Base-by-base conservation (phyloP, 2,888 invertebrate species). In the Xestobium rufovillosum region DNA sequence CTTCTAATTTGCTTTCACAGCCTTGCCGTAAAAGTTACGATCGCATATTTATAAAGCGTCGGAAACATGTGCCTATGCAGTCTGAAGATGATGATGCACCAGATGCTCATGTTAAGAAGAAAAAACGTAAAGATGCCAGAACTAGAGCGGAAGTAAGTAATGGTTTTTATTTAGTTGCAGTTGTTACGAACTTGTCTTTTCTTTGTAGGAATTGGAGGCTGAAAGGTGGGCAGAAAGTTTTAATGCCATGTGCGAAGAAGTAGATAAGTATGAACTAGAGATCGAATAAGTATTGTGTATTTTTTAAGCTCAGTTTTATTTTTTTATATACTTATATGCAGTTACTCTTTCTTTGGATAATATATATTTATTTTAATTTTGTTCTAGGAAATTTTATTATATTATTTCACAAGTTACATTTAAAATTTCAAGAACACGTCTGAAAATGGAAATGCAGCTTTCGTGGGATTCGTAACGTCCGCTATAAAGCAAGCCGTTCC, bases 401-500 rank as follows among this genome's bases (percentile, higher is more conserved):
- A n/a, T n/a, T n/a, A n/a, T n/a, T n/a, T n/a, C n/a, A n/a, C n/a
- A n/a, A n/a, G n/a, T n/a, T n/a, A n/a, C 29, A 29, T 29, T 16
- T 29, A 16, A 34, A 12, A 14, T 26, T 34, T 37, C 52, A 51
- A 56, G 64, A 73, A 80, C 35, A 86, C 70, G 71, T 88, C 82
- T 67, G 82, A 81, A 56, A 91, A 86, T 0, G 91, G 91, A 63
- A 89, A 91, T 54, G 76, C 73, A 3, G 89, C 85, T 41, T 72
- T 71, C 14, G 78, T 71, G 3, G 88, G 87, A 31, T 77, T 65
- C 1, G 82, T 62, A 2, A 91, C 65, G 68, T 92, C 91, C 4
- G 76, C 70, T 34, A 92, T 65, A 60, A 74, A 92, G 56, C 89
- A 91, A 4, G 83, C 80, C 1, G 89, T 84, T 2, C 92, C 92